These are phyloP conservation scores for Leptoteleia sp. DNA, from an alignment of 1,140 invertebrate species.

Conservation along the genomic window DNA sequence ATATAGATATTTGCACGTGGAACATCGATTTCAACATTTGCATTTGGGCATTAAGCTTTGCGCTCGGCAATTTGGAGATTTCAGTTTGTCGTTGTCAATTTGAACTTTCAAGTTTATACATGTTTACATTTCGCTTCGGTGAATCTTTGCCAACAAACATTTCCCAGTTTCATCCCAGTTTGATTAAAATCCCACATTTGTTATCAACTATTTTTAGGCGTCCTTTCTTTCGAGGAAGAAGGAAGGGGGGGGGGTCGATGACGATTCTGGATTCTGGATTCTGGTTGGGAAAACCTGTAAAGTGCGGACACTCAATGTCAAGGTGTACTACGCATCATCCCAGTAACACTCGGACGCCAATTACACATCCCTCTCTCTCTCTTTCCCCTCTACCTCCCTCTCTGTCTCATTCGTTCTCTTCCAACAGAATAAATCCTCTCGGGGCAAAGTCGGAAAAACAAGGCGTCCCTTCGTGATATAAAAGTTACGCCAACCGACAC, in stretches of 20 bases:
- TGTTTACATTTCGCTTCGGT: too few species aligned
- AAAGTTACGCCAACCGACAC: constrained; percentile 46
- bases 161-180: neutral
- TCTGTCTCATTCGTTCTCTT: constrained; percentile 8
- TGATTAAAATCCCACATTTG: neutral
- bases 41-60: too few species aligned
- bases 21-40: too few species aligned
- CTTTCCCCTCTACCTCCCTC: constrained; percentile 5
- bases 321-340: constrained; percentile 58
- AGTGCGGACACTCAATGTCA: constrained; percentile 59
- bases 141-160: too few species aligned
- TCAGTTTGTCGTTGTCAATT: too few species aligned
- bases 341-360: constrained; percentile 61
- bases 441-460: constrained; percentile 57
- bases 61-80: too few species aligned
- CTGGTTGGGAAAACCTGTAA: constrained; percentile 53
- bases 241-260: too few species aligned
- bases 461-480: constrained; percentile 48
- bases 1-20: too few species aligned
- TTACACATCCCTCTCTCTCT: constrained; percentile 41
- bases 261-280: constrained; percentile 40
- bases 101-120: too few species aligned
- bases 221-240: too few species aligned
- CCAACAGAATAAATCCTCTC: constrained; percentile 56
- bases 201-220: constrained; percentile 7